Evolutionary conservation across 2,797 vertebrate species (phyloP), one percentile per base, ranked within the genome.

Genomic region (Pelochelys cantorii): DNA sequence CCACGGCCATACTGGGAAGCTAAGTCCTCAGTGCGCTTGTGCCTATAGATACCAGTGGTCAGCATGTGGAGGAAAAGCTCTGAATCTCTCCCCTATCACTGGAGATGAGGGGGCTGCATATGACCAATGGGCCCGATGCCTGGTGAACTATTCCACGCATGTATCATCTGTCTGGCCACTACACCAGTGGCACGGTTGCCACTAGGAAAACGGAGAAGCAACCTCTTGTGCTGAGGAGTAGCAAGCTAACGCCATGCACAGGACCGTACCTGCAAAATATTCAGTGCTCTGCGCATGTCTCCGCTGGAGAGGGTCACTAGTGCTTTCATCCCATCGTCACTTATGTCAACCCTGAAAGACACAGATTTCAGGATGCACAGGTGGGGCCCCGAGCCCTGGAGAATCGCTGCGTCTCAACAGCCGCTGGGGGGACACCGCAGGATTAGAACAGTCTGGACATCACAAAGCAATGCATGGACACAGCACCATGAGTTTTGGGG

Each of bases 261-360:
- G 1, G 0, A 6, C 65, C 0, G 0, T 94, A 99, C 99, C 99
- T 99, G 99, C 95, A 99, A 93, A 92, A 99, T 99, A 97, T 99
- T 99, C 88, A 99, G 98, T 1, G 99, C 99, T 96, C 99, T 98
- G 87, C 99, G 99, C 99, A 99, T 99, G 48, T 99, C 99, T 14
- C 99, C 99, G 0, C 98, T 98, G 0, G 99, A 99, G 77, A 99
- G 98, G 0, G 99, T 99, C 90, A 99, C 98, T 12, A 99, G 97
- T 8, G 99, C 99, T 91, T 99, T 99, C 98, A 99, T 99, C 84
- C 99, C 99, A 1, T 99, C 99, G 81, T 99, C 98, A 1, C 95
- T 98, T 78, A 99, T 82, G 9, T 99, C 98, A 86, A 99, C 98
- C 89, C 99, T 99, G 97, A 57, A 95, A 96, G 87, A 89, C 17